Evolutionary conservation across 2,888 invertebrate genomes (phyloP).

Genomic region (Polydrusus pterygomalis): DNA sequence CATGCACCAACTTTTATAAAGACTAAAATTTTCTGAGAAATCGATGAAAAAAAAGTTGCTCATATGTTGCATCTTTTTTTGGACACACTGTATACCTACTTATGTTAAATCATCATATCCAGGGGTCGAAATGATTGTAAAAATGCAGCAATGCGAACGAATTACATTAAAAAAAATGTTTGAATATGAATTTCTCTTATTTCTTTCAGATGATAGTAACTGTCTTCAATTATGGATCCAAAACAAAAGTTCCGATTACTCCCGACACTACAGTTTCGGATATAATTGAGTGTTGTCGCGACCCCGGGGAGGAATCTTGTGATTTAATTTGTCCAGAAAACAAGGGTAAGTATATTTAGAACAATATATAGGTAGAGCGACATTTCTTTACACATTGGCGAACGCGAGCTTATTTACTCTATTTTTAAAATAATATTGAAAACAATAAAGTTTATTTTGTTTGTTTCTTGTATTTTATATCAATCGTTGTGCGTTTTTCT

Average conservation of each 20-base stretch:
- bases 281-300: slow-evolving; percentile 79
- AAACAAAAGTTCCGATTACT: slow-evolving; percentile 79
- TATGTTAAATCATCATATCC: no score
- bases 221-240: slow-evolving; percentile 76
- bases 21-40: no score
- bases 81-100: no score
- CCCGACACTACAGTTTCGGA: slow-evolving; percentile 79
- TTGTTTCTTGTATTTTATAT: background rate
- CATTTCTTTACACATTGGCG: background rate
- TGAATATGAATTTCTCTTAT: background rate
- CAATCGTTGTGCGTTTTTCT: no score
- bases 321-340: slow-evolving; percentile 76
- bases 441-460: background rate
- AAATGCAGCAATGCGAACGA: no score
- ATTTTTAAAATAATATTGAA: no score
- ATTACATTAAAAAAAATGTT: no score
- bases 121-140: no score
- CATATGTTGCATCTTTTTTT: no score
- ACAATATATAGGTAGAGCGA: background rate
- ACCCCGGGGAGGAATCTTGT: slow-evolving; percentile 80
- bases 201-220: slow-evolving; percentile 79
- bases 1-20: no score
- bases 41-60: no score
- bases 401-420: background rate
- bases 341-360: slow-evolving; percentile 72